Conservation (phyloP, 2,888 invertebrate species). For the Spicauda simplicius region DNA sequence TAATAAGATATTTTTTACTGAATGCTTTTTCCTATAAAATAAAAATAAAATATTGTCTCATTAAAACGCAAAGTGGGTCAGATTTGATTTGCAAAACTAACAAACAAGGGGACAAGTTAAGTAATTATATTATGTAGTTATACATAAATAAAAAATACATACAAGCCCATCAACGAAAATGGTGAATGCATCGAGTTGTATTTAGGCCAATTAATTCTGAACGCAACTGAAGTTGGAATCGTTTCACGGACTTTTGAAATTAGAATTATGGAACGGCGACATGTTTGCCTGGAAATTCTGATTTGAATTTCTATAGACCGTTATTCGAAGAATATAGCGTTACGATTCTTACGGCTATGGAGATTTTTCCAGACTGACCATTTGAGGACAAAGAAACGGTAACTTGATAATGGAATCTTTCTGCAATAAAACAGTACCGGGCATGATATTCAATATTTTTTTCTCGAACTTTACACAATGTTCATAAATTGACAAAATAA, state of each 20-base stretch:
- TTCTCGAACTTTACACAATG: background rate
- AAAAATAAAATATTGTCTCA: too few relatives aligned
- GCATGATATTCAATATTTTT: background rate
- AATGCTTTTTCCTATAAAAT: too few relatives aligned
- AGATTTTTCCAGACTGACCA: constrained; percentile 13
- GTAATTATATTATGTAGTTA: too few relatives aligned
- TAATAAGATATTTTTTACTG: too few relatives aligned
- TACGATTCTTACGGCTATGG: constrained; percentile 9
- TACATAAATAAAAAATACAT: background rate
- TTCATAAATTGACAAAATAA: too few relatives aligned
- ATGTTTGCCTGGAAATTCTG: constrained; percentile 56
- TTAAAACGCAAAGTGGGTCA: too few relatives aligned
- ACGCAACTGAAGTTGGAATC: constrained; percentile 48
- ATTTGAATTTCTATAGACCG: constrained; percentile 68
- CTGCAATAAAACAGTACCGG: background rate
- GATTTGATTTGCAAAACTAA: too few relatives aligned
- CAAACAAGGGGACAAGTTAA: background rate
- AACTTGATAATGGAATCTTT: background rate
- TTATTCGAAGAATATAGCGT: constrained; percentile 48
- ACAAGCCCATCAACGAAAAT: background rate
- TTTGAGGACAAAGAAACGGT: constrained; percentile 4
- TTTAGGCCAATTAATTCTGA: constrained; percentile 41
- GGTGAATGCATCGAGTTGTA: constrained; percentile 42
- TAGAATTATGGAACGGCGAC: constrained; percentile 58
- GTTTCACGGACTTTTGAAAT: constrained; percentile 62